Evolutionary conservation across 2,888 invertebrate species (phyloP).

Genomic region (Brachyptera risi): DNA sequence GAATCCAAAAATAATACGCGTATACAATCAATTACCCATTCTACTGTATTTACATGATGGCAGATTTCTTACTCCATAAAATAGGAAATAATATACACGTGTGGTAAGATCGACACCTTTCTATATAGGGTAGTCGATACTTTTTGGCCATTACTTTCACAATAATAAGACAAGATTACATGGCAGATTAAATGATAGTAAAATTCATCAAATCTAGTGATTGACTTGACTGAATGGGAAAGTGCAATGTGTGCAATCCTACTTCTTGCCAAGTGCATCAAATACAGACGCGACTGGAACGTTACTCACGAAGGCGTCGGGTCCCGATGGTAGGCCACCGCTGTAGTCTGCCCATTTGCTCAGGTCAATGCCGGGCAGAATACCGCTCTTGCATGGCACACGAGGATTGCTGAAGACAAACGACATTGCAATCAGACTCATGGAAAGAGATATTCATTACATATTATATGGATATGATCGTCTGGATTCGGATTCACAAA

Average conservation of each 20-base stretch:
- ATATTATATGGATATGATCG: too few species aligned
- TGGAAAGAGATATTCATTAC: too few species aligned
- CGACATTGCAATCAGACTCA: too few species aligned
- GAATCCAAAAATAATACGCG: not conserved
- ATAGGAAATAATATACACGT: too few species aligned
- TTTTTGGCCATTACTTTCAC: not conserved
- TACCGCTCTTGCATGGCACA: constrained; percentile 84
- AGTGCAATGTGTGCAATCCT: constrained; percentile 16
- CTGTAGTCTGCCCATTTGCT: constrained; percentile 81
- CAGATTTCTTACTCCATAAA: too few species aligned
- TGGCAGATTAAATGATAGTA: not conserved
- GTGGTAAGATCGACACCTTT: too few species aligned
- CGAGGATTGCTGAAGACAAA: constrained; percentile 75
- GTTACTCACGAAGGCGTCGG: constrained; percentile 53
- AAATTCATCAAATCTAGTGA: not conserved
- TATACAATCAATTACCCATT: too few species aligned
- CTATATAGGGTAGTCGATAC: too few species aligned
- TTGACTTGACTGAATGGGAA: not conserved
- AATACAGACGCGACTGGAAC: constrained; percentile 49
- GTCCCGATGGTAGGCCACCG: constrained; percentile 30
- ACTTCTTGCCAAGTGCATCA: constrained; percentile 42
- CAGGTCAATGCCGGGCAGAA: constrained; percentile 82
- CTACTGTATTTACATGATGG: too few species aligned
- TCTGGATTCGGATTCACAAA: too few species aligned
- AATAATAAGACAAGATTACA: not conserved